Base-by-base conservation (phyloP, 2,888 invertebrate species). In the Dryobota labecula region DNA sequence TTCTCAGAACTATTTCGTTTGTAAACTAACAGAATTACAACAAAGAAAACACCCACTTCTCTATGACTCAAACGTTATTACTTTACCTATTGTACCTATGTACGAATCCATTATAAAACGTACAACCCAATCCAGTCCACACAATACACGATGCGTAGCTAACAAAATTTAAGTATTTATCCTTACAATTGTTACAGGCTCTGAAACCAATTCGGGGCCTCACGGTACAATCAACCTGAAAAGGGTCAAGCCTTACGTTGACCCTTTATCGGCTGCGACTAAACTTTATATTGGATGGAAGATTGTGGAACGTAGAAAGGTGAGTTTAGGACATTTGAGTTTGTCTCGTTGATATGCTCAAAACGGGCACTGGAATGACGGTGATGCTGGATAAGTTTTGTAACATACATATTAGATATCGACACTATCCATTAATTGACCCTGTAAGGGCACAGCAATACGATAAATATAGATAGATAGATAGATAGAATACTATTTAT, bases 131-230 rank as follows among this genome's bases (percentile, higher is more conserved):
- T 82, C 51, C 33, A 63, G 51, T 60, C n/a, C 18, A 57, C 70
- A 70, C 81, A 81, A 77, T 69, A 82, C 73, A 41, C 65, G 65
- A 58, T 66, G 54, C 68, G 73, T 53, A 66, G 58, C 67, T 64
- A 80, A 84, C 85, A 78, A 83, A 83, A 76, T 81, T 85, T 85
- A 83, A 84, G 73, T 84, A 85, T 84, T 84, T 84, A 84, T 84
- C 58, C 73, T 61, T 66, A 43, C 78, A 78, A 74, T 80, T 82
- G 79, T 78, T 78, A 78, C 64, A n/a, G 70, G 65, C 78, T 83
- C 66, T 76, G 71, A 66, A 69, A 76, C 63, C 85, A 69, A 78
- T 85, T 71, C 74, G 64, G 62, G 66, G 27, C 58, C 72, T 63
- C 70, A 76, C 85, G 76, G 81, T 73, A 85, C 85, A 76, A 77